phyloP scores from a whole-genome alignment of 2,797 vertebrate species.

The Falco novaeseelandiae region DNA sequence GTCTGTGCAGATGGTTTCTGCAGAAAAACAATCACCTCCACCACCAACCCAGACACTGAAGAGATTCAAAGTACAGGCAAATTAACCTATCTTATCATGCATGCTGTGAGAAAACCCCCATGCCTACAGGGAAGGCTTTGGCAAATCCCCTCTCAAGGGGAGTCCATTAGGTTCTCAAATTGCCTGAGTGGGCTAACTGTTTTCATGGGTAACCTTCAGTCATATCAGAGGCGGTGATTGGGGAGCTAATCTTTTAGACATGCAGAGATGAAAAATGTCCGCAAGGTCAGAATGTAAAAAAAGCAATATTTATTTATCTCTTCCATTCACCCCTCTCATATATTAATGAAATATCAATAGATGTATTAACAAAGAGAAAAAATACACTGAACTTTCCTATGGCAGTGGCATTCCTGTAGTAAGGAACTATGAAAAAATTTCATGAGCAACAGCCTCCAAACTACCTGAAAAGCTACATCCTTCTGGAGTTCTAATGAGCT shows the following conservation, averaged over 20 bases:
- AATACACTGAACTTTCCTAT: neutral
- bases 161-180: neutral
- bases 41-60: neutral
- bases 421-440: neutral
- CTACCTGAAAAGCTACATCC: neutral
- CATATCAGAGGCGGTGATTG: rapidly evolving
- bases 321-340: neutral
- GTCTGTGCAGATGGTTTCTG: neutral
- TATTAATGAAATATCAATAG: neutral
- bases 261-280: neutral
- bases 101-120: neutral
- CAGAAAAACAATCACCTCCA: neutral
- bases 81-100: neutral
- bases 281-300: neutral
- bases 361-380: neutral
- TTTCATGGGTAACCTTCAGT: neutral
- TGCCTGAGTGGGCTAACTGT: neutral
- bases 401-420: neutral
- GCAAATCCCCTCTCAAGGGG: neutral
- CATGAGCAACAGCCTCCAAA: neutral
- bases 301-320: neutral
- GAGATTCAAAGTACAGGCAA: neutral
- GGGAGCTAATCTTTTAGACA: neutral
- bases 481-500: neutral
- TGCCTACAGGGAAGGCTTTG: neutral